Conservation (phyloP, 1,140 invertebrate genomes). For the Orius insidiosus region DNA sequence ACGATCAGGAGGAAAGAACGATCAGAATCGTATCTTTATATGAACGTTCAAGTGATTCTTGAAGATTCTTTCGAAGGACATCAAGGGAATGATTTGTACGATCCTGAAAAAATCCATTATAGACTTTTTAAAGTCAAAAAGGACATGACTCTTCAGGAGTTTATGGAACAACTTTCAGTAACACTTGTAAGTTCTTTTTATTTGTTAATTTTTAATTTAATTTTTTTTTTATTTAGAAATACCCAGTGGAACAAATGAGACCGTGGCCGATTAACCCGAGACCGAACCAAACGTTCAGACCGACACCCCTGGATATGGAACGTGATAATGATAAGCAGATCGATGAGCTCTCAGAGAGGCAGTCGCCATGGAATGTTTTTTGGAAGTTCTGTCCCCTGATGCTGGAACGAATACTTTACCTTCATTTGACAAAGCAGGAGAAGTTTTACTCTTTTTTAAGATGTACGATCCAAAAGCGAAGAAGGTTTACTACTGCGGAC, state of each 20-base stretch:
- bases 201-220: slow-evolving; percentile 8
- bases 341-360: slow-evolving; percentile 57
- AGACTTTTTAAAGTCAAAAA: slow-evolving; percentile 80
- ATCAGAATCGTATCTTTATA: slow-evolving; percentile 91
- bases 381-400: slow-evolving; percentile 77
- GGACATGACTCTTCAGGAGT: slow-evolving; percentile 63
- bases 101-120: slow-evolving; percentile 73
- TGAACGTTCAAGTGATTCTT: slow-evolving; percentile 73
- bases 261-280: slow-evolving; percentile 81
- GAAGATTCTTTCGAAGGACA: slow-evolving; percentile 87
- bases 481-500: slow-evolving; percentile 81
- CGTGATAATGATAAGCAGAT: slow-evolving; percentile 56
- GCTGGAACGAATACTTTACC: slow-evolving; percentile 54
- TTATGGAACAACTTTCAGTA: slow-evolving; percentile 67
- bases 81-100: slow-evolving; percentile 90
- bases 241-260: slow-evolving; percentile 69
- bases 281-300: slow-evolving; percentile 77
- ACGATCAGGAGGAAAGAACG: slow-evolving; percentile 78
- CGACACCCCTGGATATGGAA: slow-evolving; percentile 70
- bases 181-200: slow-evolving; percentile 41
- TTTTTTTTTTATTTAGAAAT: slow-evolving; percentile 40
- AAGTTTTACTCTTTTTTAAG: slow-evolving; percentile 90
- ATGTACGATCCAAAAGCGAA: slow-evolving; percentile 86
- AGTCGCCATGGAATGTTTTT: slow-evolving; percentile 86
- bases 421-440: slow-evolving; percentile 80